A percentile compares a stretch with the other conserved stretches of the same genome.
Conservation (phyloP, 2,888 invertebrate species). For the Drosophila paranaensis region DNA sequence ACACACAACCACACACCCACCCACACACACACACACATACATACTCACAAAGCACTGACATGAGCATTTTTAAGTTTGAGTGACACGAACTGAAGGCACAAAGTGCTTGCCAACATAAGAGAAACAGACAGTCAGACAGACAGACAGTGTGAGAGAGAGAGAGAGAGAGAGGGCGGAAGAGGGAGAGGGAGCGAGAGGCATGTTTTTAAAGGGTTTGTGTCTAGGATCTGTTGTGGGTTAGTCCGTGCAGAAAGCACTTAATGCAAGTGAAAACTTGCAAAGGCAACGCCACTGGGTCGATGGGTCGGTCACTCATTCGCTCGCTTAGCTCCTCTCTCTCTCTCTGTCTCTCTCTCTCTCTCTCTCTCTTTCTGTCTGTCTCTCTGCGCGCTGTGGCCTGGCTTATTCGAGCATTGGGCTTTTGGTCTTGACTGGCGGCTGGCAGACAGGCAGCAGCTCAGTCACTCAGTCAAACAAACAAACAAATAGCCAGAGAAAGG, state of each 20-base stretch:
- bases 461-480: slow-evolving; percentile 49
- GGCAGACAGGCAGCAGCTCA: slow-evolving; percentile 37
- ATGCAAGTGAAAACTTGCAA: slow-evolving; percentile 72
- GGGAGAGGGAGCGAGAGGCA: background rate
- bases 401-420: slow-evolving; percentile 12
- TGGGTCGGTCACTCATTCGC: slow-evolving; percentile 39
- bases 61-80: slow-evolving; percentile 71
- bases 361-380: background rate
- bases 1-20: slow-evolving; percentile 8
- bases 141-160: background rate
- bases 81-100: slow-evolving; percentile 73
- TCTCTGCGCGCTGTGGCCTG: slow-evolving; percentile 11
- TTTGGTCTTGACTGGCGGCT: slow-evolving; percentile 19
- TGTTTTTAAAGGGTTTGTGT: background rate
- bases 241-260: slow-evolving; percentile 68
- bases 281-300: slow-evolving; percentile 66
- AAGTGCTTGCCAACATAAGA: slow-evolving; percentile 57
- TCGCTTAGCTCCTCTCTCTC: slow-evolving; percentile 16
- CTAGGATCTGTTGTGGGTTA: slow-evolving; percentile 7
- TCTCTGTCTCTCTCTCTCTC: background rate
- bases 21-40: background rate
- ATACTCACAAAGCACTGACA: slow-evolving; percentile 44
- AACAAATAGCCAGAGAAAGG: slow-evolving; percentile 41
- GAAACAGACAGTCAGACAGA: background rate
- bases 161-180: background rate